Evolutionary conservation across 35 echinoderm and acorn worm genomes (phyloP), one percentile per base, ranked within the genome.

Genomic region (Heliocidaris tuberculata): DNA sequence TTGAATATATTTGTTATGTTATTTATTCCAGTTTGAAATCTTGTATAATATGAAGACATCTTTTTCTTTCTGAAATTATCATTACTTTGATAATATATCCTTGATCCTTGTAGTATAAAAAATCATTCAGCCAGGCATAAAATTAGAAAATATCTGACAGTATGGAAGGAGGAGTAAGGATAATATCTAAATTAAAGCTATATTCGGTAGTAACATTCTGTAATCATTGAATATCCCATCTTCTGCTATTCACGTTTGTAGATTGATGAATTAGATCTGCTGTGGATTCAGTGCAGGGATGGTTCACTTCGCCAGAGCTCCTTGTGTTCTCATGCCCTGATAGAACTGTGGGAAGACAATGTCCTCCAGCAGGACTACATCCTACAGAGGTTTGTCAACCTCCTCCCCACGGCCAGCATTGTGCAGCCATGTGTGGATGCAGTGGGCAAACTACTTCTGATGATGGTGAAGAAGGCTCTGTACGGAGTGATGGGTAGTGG

Each of bases 251-350:
- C 27, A 19, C 27, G 27, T 78, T 78, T 78, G 27, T 42, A 93
- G 91, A 93, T 93, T 27, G 91, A 93, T n/a, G 17, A 24, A 6
- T 48, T 93, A 48, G 91, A 93, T 9, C 91, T 93, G 50, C 91
- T 93, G n/a, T 93, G 91, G 91, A 48, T 10, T 10, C 59, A 50
- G 29, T 93, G 91, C 30, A 24, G 50, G 50, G 47, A 52, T 31
- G 91, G 91, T 31, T 50, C 91, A 31, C 30, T 48, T 30, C 5
- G 21, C 21, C 47, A 48, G 29, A 93, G 91, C 50, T 93, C 49
- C 50, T 48, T 93, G 31, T 93, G 91, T 50, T 12, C 91, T 12
- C 91, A 93, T 48, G 29, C 47, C 47, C 21, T 93, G n/a, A 59
- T 93, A 12, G 91, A 93, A 50, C 50, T 93, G 11, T 93, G 91